Percentiles rank a stretch among this genome's conserved stretches.
phyloP scores from a whole-genome alignment of 2,888 invertebrate genomes.

The Philaethria dido region DNA sequence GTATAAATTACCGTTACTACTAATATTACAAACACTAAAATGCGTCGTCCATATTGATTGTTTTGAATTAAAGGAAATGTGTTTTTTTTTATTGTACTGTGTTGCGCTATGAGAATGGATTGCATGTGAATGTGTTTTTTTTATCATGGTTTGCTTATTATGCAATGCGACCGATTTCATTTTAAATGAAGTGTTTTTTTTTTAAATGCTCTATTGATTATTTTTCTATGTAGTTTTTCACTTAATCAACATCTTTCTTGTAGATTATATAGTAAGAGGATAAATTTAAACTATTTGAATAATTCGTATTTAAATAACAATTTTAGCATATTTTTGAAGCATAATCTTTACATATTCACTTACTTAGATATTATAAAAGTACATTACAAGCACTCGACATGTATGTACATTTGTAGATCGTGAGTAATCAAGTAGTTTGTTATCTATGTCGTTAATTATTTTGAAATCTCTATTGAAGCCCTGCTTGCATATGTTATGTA shows the following conservation, averaged over 20 bases:
- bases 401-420: slow-evolving; percentile 21
- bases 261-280: background rate
- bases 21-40: too few species aligned
- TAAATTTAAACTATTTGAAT: background rate
- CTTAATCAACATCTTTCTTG: background rate
- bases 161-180: background rate
- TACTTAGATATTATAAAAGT: background rate
- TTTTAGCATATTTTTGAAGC: too few species aligned
- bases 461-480: slow-evolving; percentile 14
- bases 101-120: slow-evolving; percentile 11
- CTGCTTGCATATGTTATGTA: background rate
- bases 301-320: too few species aligned
- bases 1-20: too few species aligned
- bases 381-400: slow-evolving; percentile 4
- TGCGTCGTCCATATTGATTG: too few species aligned
- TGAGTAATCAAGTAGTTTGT: slow-evolving; percentile 24
- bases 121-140: slow-evolving; percentile 19
- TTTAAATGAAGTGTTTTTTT: background rate
- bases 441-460: slow-evolving; percentile 24
- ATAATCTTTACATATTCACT: too few species aligned
- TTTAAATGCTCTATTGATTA: background rate
- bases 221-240: background rate
- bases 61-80: slow-evolving; percentile 4
- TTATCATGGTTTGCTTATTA: slow-evolving; percentile 9
- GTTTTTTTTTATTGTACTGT: slow-evolving; percentile 13